These are phyloP conservation scores for Pseudorasbora parva DNA, from an alignment of 2,113 vertebrate genomes.

Conservation along the genomic window DNA sequence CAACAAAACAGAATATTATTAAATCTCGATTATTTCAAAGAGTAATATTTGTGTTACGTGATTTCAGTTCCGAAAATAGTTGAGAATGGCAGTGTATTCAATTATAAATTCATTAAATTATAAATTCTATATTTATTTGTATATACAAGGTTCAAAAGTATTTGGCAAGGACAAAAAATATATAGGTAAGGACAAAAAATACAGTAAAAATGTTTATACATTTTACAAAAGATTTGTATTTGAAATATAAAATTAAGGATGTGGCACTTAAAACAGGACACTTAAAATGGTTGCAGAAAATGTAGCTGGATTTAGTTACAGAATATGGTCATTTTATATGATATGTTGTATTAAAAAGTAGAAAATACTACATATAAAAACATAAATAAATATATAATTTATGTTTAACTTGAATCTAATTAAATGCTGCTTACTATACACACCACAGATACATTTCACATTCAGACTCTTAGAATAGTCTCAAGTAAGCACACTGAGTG, in stretches of 20 bases:
- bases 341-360: no score
- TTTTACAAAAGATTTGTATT: background rate
- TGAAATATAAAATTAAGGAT: no score
- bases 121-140: background rate
- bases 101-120: background rate
- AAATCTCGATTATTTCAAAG: background rate
- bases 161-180: background rate
- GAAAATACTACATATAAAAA: no score
- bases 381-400: no score
- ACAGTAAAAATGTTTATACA: background rate
- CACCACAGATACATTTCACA: background rate
- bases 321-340: no score
- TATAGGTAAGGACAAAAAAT: no score
- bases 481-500: background rate
- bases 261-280: no score
- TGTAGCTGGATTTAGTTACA: no score
- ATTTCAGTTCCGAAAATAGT: background rate
- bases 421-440: background rate
- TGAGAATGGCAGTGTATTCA: background rate
- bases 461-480: constrained; percentile 50
- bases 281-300: no score
- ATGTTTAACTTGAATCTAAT: background rate
- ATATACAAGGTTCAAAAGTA: background rate
- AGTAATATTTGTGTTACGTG: background rate
- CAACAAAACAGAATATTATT: background rate